phyloP scores from a whole-genome alignment of 2,113 vertebrate species.

The Sceloporus undulatus region DNA sequence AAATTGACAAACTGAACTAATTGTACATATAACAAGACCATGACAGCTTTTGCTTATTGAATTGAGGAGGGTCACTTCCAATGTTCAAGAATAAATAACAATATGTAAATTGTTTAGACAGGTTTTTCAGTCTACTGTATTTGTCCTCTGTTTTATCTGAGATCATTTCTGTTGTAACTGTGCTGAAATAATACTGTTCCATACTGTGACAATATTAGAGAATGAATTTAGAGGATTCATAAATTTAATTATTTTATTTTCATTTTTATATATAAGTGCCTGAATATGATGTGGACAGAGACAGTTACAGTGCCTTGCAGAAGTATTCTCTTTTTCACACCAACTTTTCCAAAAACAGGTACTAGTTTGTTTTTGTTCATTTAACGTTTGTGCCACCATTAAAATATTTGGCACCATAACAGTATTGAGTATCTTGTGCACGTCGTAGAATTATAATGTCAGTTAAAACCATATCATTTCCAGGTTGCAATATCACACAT shows the following conservation, averaged over 20 bases:
- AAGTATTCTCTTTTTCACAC: neutral
- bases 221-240: neutral
- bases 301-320: neutral
- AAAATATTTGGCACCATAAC: no score
- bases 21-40: neutral
- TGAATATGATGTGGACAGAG: no score
- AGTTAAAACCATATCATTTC: no score
- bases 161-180: neutral
- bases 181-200: neutral
- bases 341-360: neutral
- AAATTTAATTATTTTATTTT: neutral
- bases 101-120: neutral
- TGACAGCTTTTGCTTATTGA: neutral
- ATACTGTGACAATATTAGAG: neutral
- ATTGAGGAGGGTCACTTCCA: neutral
- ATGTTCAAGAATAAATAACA: neutral
- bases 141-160: neutral
- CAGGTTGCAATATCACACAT: no score
- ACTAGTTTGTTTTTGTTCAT: no score
- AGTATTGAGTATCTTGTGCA: no score
- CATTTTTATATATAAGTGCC: neutral
- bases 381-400: no score
- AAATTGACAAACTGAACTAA: neutral
- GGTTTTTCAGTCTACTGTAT: neutral
- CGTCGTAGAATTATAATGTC: no score